Conservation (phyloP, 1,140 invertebrate genomes). For the Acromyrmex heyeri region DNA sequence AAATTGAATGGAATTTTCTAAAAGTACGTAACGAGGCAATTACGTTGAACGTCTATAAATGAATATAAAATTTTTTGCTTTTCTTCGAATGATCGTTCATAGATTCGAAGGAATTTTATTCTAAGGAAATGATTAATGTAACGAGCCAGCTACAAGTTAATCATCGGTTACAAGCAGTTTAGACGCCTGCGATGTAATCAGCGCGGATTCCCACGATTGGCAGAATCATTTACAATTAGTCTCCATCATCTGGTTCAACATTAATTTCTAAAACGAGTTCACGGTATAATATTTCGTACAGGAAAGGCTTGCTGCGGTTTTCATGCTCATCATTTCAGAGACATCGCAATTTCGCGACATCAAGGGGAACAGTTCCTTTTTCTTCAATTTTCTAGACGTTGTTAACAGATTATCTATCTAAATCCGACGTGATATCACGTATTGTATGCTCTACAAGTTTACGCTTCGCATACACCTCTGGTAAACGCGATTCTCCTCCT, state of each 20-base stretch:
- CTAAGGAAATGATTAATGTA: conserved; percentile 68
- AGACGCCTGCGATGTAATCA: conserved; percentile 67
- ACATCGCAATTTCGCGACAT: conserved; percentile 52
- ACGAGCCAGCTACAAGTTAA: conserved; percentile 44
- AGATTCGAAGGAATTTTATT: conserved; percentile 43
- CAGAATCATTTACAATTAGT: conserved; percentile 74
- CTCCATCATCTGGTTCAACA: conserved; percentile 70
- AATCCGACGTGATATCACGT: neutral
- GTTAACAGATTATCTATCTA: conserved; percentile 32
- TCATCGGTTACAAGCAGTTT: conserved; percentile 64
- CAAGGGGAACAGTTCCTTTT: conserved; percentile 44
- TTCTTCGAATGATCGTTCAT: neutral
- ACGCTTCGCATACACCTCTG: neutral
- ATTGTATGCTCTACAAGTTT: neutral
- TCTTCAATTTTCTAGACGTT: conserved; percentile 18
- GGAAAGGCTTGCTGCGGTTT: conserved; percentile 58
- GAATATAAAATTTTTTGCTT: neutral
- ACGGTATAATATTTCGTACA: conserved; percentile 7
- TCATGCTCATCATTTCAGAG: conserved; percentile 53
- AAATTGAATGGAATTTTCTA: neutral
- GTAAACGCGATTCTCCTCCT: neutral
- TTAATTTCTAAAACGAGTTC: conserved; percentile 71
- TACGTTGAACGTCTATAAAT: neutral
- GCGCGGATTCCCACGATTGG: conserved; percentile 74
- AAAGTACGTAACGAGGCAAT: neutral